phyloP scores from a whole-genome alignment of 2,113 vertebrate genomes.

The Girardinichthys multiradiatus region DNA sequence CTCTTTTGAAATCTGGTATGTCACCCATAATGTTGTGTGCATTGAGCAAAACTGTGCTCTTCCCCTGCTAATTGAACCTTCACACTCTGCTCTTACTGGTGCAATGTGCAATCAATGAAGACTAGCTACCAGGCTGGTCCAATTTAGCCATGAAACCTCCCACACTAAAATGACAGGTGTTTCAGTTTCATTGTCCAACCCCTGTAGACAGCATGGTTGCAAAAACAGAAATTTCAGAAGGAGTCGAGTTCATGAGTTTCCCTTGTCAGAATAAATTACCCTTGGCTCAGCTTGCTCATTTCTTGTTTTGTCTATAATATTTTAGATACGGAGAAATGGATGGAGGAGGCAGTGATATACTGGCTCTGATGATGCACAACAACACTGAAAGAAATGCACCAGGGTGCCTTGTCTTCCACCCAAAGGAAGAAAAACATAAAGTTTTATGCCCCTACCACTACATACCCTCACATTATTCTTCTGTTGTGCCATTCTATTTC shows the following conservation, averaged over 20 bases:
- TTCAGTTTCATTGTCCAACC: too few species aligned
- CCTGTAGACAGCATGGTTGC: too few species aligned
- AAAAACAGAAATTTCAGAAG: not conserved
- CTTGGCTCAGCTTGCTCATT: slow-evolving; percentile 47
- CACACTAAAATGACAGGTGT: too few species aligned
- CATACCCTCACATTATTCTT: not conserved
- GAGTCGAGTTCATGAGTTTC: slow-evolving; percentile 9
- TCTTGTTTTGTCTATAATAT: slow-evolving; percentile 15
- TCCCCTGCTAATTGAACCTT: too few species aligned
- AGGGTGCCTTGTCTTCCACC: slow-evolving; percentile 19
- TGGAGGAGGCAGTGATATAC: not conserved
- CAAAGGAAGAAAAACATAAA: slow-evolving; percentile 37
- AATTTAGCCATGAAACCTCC: too few species aligned
- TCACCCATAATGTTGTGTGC: too few species aligned
- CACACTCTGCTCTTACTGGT: too few species aligned
- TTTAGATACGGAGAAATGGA: slow-evolving; percentile 14
- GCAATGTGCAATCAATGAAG: too few species aligned
- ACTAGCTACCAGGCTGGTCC: too few species aligned
- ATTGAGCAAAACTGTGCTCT: too few species aligned
- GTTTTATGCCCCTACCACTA: slow-evolving; percentile 22
- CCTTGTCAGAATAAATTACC: slow-evolving; percentile 51
- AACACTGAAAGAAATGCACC: not conserved
- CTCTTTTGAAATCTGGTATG: too few species aligned
- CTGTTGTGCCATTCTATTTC: slow-evolving; percentile 1
- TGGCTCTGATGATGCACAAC: slow-evolving; percentile 6